Base-by-base conservation (phyloP, 1,140 invertebrate species). In the Geopemphigus sp. region DNA sequence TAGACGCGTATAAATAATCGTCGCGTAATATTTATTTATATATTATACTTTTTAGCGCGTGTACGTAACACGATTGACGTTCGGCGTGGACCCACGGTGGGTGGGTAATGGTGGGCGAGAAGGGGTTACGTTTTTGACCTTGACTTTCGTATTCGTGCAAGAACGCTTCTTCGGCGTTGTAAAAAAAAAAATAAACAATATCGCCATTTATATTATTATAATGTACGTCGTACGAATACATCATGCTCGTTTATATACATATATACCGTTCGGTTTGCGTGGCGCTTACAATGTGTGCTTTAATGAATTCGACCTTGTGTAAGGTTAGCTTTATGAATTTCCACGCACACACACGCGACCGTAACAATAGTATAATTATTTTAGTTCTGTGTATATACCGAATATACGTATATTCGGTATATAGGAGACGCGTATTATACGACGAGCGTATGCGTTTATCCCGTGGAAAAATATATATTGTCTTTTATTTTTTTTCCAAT, bases 241-340 rank as follows among this genome's bases (percentile, higher is more conserved):
- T 1, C 17, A 19, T 57, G 22, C n/a, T 57, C 2, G 10, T 26
- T 17, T 64, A 5, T 68, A 68, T 45, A 45, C 14, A 50, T 64
- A 50, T 68, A 68, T 50, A 47, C 24, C 50, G 45, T 10, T 3
- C 15, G 50, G 68, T 29, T 72, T 5, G 68, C 50, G 74, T 63
- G 57, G 32, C 57, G 74, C 57, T 57, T 57, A 76, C 72, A 78
- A 78, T 78, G 39, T 78, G 74, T 15, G 39, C 74, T 78, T 61
- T 78, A 78, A 78, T 50, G 74, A 78, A 54, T 61, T 57, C 57
- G 39, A 78, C 74, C 74, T 78, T 78, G 74, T 14, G 22, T 29
- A 50, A 78, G 74, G 74, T 78, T 78, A 78, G 39, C 74, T 63
- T 78, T 45, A 78, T n/a, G n/a, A 78, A 78, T 47, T 78, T 78